Evolutionary conservation across 2,797 vertebrate species (phyloP).

Genomic region (Channa striata): DNA sequence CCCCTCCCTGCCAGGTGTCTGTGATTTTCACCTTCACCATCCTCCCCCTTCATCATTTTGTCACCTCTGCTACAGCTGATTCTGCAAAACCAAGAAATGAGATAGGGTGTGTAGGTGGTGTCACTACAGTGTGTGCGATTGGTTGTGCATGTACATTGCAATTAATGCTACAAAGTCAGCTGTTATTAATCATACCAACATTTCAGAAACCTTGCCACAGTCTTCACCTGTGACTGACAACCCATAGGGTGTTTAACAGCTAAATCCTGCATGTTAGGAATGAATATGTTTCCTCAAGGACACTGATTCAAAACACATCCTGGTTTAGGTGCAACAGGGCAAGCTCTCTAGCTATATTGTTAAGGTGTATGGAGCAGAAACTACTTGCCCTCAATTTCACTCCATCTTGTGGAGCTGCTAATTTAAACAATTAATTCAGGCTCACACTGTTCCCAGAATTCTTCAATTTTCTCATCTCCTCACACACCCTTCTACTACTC

Average conservation of each 20-base stretch:
- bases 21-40: slow-evolving; percentile 65
- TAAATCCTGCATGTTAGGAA: slow-evolving; percentile 35
- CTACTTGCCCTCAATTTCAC: slow-evolving; percentile 32
- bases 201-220: slow-evolving; percentile 38
- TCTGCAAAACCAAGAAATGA: slow-evolving; percentile 68
- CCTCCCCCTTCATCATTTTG: slow-evolving; percentile 44
- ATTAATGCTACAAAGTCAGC: slow-evolving; percentile 38
- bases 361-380: slow-evolving; percentile 12
- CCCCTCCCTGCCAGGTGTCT: slow-evolving; percentile 31
- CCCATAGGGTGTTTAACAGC: slow-evolving; percentile 36
- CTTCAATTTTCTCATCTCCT: slow-evolving; percentile 50
- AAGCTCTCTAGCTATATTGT: slow-evolving; percentile 3
- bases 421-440: slow-evolving; percentile 76
- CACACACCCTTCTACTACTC: slow-evolving; percentile 43
- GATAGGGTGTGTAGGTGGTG: slow-evolving; percentile 27
- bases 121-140: slow-evolving; percentile 7
- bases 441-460: slow-evolving; percentile 67
- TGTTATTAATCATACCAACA: slow-evolving; percentile 49
- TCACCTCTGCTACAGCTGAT: slow-evolving; percentile 72
- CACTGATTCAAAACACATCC: slow-evolving; percentile 25
- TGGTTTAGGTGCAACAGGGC: slow-evolving; percentile 8
- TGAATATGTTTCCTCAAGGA: slow-evolving; percentile 34
- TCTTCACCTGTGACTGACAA: slow-evolving; percentile 47
- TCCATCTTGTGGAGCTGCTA: slow-evolving; percentile 41
- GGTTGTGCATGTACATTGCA: not conserved